Percentiles rank a stretch among this genome's conserved stretches.
Evolutionary conservation across 2,888 invertebrate genomes (phyloP).

Genomic region (Xanthia togata): DNA sequence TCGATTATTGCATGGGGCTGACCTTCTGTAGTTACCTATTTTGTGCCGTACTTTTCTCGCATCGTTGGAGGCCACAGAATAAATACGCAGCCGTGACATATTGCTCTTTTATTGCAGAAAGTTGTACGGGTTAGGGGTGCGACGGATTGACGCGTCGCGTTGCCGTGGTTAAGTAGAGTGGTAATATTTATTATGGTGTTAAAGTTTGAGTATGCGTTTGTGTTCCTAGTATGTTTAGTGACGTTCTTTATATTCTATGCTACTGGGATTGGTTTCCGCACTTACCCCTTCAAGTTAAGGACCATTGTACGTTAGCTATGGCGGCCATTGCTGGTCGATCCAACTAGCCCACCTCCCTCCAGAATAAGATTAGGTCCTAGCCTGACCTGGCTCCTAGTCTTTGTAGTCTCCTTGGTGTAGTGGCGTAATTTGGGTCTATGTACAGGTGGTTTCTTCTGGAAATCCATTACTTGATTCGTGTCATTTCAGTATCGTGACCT

Average conservation of each 20-base stretch:
- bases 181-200: background rate
- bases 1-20: background rate
- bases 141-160: slow-evolving; percentile 10
- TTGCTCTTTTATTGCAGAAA: slow-evolving; percentile 53
- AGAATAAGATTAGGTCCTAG: background rate
- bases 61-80: slow-evolving; percentile 27
- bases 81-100: slow-evolving; percentile 45
- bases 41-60: slow-evolving; percentile 8
- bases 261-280: background rate
- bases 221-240: background rate
- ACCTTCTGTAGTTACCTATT: background rate
- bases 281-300: background rate
- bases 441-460: background rate
- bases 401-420: background rate
- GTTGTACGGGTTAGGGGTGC: slow-evolving; percentile 28
- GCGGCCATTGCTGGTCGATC: no score
- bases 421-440: no score
- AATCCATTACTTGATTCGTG: background rate
- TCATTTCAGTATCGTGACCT: background rate
- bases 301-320: background rate
- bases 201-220: background rate
- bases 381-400: no score
- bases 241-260: background rate
- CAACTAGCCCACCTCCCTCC: background rate
- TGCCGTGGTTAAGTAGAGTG: background rate